A percentile compares a stretch with the other conserved stretches of the same genome.
Evolutionary conservation across 2,888 invertebrate species (phyloP).

Genomic region (Trissoscelio sp.): DNA sequence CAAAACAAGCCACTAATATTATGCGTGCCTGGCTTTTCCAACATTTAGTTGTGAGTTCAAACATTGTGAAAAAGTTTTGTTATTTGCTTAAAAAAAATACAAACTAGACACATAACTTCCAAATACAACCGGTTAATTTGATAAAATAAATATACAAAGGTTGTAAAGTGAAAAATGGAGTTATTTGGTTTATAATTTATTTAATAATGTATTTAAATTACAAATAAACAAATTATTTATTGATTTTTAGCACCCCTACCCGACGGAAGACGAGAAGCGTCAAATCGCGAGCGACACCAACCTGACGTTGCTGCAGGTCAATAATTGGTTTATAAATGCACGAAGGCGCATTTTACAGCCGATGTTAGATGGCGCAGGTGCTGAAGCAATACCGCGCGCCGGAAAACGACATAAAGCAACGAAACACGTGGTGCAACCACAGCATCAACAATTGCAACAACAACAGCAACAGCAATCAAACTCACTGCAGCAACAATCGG

Average conservation of each 20-base stretch:
- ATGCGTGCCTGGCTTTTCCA: constrained; percentile 99
- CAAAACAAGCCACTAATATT: constrained; percentile 97
- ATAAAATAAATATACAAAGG: no score
- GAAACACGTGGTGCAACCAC: constrained; percentile 80
- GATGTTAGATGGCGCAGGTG: constrained; percentile 91
- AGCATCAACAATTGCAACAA: constrained; percentile 74
- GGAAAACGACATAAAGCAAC: constrained; percentile 83
- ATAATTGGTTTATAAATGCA: constrained; percentile 98
- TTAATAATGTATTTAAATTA: no score
- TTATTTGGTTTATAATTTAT: no score
- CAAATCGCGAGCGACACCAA: constrained; percentile 95
- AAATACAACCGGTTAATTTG: no score
- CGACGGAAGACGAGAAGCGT: constrained; percentile 97
- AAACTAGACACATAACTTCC: no score
- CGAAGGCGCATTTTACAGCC: constrained; percentile 95
- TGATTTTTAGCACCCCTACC: constrained; percentile 99
- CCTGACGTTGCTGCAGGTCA: constrained; percentile 94
- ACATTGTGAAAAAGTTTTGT: no score
- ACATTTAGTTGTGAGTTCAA: constrained; percentile 95
- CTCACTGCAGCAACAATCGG: constrained; percentile 71
- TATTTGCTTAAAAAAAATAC: no score
- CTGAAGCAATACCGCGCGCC: constrained; percentile 80
- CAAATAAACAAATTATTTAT: no score
- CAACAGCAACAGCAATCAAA: constrained; percentile 58
- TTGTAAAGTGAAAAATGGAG: no score